phyloP scores from a whole-genome alignment of 2,797 vertebrate species.

The Anisognathus igniventris region DNA sequence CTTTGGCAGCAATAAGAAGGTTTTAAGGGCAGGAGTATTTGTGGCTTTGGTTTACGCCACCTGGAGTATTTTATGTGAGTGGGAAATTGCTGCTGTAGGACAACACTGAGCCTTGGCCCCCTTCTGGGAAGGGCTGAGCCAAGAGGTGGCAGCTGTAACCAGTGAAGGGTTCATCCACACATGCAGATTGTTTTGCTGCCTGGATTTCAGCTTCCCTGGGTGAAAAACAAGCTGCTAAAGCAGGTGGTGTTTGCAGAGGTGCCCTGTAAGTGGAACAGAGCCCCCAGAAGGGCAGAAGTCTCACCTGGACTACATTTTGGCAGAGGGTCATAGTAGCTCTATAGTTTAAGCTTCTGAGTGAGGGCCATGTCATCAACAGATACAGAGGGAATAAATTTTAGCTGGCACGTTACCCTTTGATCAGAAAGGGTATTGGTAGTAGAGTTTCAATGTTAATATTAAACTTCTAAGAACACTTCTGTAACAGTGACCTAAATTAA shows the following conservation, averaged over 20 bases:
- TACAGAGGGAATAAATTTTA: not conserved
- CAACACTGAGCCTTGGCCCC: not conserved
- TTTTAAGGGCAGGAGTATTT: not conserved
- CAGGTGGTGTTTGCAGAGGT: not conserved
- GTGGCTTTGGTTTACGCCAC: not conserved
- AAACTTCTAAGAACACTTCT: not conserved
- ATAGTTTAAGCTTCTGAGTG: not conserved
- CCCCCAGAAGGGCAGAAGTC: not conserved
- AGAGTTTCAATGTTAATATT: not conserved
- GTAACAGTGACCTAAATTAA: not conserved
- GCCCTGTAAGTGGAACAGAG: not conserved
- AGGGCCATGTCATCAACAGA: not conserved
- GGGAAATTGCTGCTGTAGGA: not conserved
- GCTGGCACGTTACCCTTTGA: not conserved
- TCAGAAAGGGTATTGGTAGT: not conserved
- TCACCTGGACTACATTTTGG: not conserved
- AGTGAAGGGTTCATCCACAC: not conserved
- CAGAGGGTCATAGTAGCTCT: not conserved
- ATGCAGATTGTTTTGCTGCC: not conserved
- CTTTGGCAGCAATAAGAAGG: not conserved
- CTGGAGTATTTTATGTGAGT: not conserved
- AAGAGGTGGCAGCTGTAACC: not conserved
- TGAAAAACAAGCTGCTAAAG: not conserved
- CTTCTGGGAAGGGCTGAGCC: not conserved
- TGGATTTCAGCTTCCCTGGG: not conserved